Evolutionary conservation across 1,140 invertebrate genomes (phyloP), one percentile per base, ranked within the genome.

Genomic region (Trialeurodes vaporariorum): DNA sequence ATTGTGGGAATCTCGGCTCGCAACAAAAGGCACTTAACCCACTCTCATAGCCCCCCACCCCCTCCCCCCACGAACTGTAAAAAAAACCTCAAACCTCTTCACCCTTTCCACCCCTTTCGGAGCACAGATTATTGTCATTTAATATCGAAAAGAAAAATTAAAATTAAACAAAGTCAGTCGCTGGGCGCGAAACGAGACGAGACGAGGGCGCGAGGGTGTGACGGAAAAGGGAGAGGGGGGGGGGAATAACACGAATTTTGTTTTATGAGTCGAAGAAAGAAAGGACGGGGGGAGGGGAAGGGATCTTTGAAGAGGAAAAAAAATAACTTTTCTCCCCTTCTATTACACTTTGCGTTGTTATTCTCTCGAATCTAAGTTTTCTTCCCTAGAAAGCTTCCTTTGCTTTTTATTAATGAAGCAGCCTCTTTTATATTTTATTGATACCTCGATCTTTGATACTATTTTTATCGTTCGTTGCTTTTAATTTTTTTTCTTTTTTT

Each of bases 101-200:
- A 49, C 34, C 34, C 34, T 49, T 49, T n/a, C n/a, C 34, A 49
- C 34, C 34, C 34, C 34, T 49, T 17, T 49, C 34, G 34, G n/a
- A n/a, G n/a, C n/a, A n/a, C n/a, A n/a, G n/a, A n/a, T n/a, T n/a
- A 49, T 49, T 49, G 34, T 49, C 34, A 49, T 49, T 49, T 49
- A 49, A 49, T 49, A 49, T 17, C n/a, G n/a, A n/a, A 49, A 49
- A 49, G 34, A 49, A 49, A 49, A 49, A 49, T 49, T 5, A 49
- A 49, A 49, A 49, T 17, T 49, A 49, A 49, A 49, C 34, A n/a
- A n/a, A n/a, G n/a, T n/a, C n/a, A 49, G 34, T 49, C 34, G 34
- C 34, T n/a, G n/a, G n/a, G n/a, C n/a, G n/a, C n/a, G n/a, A n/a
- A n/a, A n/a, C n/a, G n/a, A n/a, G n/a, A n/a, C n/a, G n/a, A n/a